phyloP scores from a whole-genome alignment of 2,797 vertebrate genomes.

The Chiloscyllium punctatum region DNA sequence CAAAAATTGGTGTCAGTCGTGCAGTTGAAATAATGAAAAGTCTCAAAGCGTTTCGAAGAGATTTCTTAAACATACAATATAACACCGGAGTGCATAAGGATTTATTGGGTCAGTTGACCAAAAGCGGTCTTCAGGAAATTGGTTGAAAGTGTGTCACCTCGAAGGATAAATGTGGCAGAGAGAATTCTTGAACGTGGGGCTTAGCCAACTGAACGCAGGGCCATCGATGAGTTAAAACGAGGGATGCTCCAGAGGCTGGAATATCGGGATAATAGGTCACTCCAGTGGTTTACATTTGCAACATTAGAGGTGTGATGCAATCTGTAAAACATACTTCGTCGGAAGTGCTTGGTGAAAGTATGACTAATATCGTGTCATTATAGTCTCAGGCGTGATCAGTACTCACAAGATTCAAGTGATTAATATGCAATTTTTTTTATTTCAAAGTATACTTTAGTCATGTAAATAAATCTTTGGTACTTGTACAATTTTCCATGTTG shows the following conservation, averaged over 20 bases:
- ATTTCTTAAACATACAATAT: background rate
- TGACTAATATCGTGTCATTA: background rate
- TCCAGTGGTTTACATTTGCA: too few relatives aligned
- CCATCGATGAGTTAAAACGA: background rate
- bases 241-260: background rate
- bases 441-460: too few relatives aligned
- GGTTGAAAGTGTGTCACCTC: background rate
- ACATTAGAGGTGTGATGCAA: too few relatives aligned
- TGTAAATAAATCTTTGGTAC: too few relatives aligned
- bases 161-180: background rate
- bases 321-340: background rate
- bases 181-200: background rate
- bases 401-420: background rate
- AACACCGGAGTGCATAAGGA: background rate
- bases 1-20: background rate
- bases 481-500: too few relatives aligned
- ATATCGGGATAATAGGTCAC: too few relatives aligned
- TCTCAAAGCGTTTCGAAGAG: background rate
- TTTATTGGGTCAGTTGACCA: background rate
- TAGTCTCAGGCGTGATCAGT: background rate
- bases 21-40: background rate
- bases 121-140: background rate
- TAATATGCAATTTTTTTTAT: too few relatives aligned
- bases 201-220: background rate
- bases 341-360: background rate